Conservation (phyloP, 2,797 vertebrate species). For the Allobates femoralis region DNA sequence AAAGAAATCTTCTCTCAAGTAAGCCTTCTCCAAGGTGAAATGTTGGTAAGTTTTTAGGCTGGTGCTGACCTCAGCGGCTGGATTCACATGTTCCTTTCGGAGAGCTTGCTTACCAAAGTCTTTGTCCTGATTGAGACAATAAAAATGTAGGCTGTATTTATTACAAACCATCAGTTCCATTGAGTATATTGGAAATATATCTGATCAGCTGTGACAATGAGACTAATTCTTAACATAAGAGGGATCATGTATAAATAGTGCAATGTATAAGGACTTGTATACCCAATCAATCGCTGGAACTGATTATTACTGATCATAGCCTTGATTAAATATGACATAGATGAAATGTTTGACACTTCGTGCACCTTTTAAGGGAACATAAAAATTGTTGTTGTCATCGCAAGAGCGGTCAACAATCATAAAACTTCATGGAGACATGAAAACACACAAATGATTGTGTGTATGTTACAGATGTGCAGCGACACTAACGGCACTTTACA, state of each 20-base stretch:
- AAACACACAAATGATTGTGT: too few relatives aligned
- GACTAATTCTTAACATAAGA: background rate
- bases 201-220: background rate
- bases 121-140: constrained; percentile 83
- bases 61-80: constrained; percentile 94
- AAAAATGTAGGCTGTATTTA: background rate
- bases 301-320: too few relatives aligned
- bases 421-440: too few relatives aligned
- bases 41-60: constrained; percentile 99
- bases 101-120: constrained; percentile 95
- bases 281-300: too few relatives aligned
- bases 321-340: too few relatives aligned
- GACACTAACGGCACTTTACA: too few relatives aligned
- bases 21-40: constrained; percentile 97
- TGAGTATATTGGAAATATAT: background rate
- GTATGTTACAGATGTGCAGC: too few relatives aligned
- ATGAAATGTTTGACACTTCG: too few relatives aligned
- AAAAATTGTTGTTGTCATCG: too few relatives aligned
- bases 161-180: background rate
- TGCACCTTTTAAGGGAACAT: too few relatives aligned
- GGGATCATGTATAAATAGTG: background rate
- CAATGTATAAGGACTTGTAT: too few relatives aligned
- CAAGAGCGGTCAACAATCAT: too few relatives aligned
- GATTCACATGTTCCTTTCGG: constrained; percentile 93
- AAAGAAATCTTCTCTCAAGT: constrained; percentile 96